Conservation (phyloP, 2,113 vertebrate genomes). For the Motacilla tschutschensis region DNA sequence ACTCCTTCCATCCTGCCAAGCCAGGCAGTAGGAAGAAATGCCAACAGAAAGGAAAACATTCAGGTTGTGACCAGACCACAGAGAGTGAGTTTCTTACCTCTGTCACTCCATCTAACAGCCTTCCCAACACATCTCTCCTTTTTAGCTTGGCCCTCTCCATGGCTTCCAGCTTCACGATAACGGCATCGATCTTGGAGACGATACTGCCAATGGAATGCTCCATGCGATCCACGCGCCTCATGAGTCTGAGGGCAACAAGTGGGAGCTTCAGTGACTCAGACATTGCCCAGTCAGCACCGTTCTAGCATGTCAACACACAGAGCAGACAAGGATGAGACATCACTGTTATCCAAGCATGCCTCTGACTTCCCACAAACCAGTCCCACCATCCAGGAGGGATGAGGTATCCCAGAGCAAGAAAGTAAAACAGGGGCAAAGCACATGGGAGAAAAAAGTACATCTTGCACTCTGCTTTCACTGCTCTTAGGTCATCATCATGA, state of each 20-base stretch:
- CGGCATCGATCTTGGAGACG: conserved; percentile 94
- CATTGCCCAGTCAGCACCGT: not conserved
- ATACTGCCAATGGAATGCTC: conserved; percentile 98
- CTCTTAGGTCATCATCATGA: not conserved
- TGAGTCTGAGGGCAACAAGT: conserved; percentile 74
- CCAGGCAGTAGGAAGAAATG: not conserved
- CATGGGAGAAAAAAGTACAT: not conserved
- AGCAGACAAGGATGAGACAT: not conserved
- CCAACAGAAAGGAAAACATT: not conserved
- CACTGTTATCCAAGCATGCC: accelerated
- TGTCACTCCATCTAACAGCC: conserved; percentile 87
- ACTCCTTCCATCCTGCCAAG: not conserved
- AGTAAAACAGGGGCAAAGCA: not conserved
- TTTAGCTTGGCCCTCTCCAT: conserved; percentile 95
- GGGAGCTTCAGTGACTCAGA: not conserved
- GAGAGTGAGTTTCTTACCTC: conserved; percentile 74
- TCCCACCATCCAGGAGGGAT: not conserved
- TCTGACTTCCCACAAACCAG: not conserved
- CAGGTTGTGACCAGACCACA: not conserved
- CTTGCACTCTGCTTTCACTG: not conserved
- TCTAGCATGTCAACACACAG: not conserved
- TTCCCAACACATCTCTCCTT: conserved; percentile 89
- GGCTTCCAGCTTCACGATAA: conserved; percentile 93
- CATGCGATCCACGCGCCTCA: conserved; percentile 94
- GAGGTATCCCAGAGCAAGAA: not conserved